Percentiles rank a stretch among this genome's conserved stretches.
Conservation (phyloP, 2,797 vertebrate species). For the Lepidocolaptes lacrymiger region DNA sequence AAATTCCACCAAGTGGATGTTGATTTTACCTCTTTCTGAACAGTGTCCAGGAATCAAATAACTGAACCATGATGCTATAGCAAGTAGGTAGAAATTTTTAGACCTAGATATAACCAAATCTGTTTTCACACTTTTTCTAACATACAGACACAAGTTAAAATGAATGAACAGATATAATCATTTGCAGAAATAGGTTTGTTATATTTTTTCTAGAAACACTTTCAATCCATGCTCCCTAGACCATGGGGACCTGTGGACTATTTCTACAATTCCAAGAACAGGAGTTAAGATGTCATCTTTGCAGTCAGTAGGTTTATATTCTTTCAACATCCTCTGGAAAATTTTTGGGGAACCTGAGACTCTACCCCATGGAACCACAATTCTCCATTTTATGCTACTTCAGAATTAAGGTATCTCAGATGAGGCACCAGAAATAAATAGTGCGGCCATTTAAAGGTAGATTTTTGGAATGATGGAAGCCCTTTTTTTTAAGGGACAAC, state of each 20-base stretch:
- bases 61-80: neutral
- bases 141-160: neutral
- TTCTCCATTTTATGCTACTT: neutral
- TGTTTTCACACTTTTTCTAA: neutral
- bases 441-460: neutral
- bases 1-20: conserved; percentile 11
- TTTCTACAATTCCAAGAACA: neutral
- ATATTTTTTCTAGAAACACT: neutral
- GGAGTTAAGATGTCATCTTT: neutral
- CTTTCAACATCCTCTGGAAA: neutral
- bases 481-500: neutral
- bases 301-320: neutral
- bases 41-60: conserved; percentile 3
- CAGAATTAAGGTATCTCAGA: neutral
- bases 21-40: conserved; percentile 37
- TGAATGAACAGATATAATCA: neutral
- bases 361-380: neutral
- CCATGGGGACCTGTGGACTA: neutral
- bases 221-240: neutral
- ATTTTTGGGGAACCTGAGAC: neutral
- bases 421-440: neutral
- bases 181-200: neutral
- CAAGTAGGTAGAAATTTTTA: neutral
- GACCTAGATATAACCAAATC: neutral
- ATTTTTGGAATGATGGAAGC: neutral